Conservation (phyloP, 2,113 vertebrate genomes). For the Amphiprion percula region DNA sequence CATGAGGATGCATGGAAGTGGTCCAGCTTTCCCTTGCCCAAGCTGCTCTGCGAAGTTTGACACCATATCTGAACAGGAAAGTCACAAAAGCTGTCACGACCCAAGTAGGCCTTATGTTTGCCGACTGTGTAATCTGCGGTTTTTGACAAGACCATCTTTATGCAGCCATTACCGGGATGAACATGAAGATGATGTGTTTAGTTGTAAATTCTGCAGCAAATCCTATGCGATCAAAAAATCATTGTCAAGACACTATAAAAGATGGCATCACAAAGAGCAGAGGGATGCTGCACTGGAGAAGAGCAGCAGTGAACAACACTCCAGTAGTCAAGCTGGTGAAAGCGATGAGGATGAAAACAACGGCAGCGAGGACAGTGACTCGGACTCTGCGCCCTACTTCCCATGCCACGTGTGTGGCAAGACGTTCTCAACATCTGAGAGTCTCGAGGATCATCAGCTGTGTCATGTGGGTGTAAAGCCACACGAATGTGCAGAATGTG, state of each 20-base stretch:
- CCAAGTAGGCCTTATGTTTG: slow-evolving; percentile 74
- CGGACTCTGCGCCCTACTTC: slow-evolving; percentile 85
- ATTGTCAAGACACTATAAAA: slow-evolving; percentile 74
- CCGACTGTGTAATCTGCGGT: slow-evolving; percentile 70
- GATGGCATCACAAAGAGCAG: slow-evolving; percentile 67
- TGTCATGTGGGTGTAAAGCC: slow-evolving; percentile 87
- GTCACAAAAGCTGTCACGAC: slow-evolving; percentile 79
- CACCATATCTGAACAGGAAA: slow-evolving; percentile 71
- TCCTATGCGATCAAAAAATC: slow-evolving; percentile 74
- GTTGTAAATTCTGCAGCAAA: slow-evolving; percentile 78
- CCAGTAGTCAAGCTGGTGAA: slow-evolving; percentile 53
- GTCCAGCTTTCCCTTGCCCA: slow-evolving; percentile 60
- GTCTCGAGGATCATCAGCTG: slow-evolving; percentile 85
- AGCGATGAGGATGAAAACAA: slow-evolving; percentile 51
- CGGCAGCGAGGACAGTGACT: slow-evolving; percentile 72
- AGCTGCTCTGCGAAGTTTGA: slow-evolving; percentile 65
- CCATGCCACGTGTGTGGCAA: slow-evolving; percentile 87
- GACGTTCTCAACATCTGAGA: slow-evolving; percentile 84
- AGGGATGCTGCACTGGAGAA: slow-evolving; percentile 28
- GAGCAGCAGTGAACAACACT: slow-evolving; percentile 28
- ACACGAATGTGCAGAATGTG: slow-evolving; percentile 85
- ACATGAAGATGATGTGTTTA: slow-evolving; percentile 63
- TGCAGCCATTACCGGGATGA: slow-evolving; percentile 67
- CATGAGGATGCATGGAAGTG: slow-evolving; percentile 67
- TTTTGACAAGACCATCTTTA: slow-evolving; percentile 71